Base-by-base conservation (phyloP, 2,888 invertebrate genomes). In the Drosophila meridiana region DNA sequence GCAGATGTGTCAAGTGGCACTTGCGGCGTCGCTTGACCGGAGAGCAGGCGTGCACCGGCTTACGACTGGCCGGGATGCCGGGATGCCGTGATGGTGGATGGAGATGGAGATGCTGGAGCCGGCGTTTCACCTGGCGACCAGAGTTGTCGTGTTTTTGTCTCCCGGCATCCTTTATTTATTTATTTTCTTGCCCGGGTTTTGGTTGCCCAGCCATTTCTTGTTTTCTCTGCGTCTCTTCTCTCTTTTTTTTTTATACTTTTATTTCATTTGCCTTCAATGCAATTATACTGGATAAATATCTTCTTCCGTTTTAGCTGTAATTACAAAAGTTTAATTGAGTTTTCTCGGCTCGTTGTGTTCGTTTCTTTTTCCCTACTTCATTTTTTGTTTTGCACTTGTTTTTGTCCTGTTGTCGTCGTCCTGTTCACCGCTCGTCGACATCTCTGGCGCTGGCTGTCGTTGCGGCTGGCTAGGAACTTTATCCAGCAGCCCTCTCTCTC, bases 311-410 rank as follows among this genome's bases (percentile, higher is more conserved):
- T 91, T 89, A 89, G 88, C 90, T 92, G 92, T 92, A 92, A 92
- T 92, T 92, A 92, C 92, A 92, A 92, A 92, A 92, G 92, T 92
- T 92, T 92, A 92, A 92, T 92, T 92, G 92, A 91, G 92, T 92
- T 92, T 92, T 91, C 84, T 85, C 84, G 84, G 86, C 84, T 85
- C 88, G 84, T 87, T 87, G 90, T 85, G 84, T 85, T 82, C 82
- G 76, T 80, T 80, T 80, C 73, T 61, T 77, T 77, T 69, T 65
- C 40, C 69, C 47, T 56, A 56, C 61, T 55, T 64, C 59, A 42
- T 69, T 59, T 50, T 55, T 14, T 50, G 55, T 30, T 57, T 59
- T 70, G 45, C 45, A 20, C 42, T 55, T 63, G 55, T 48, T 65
- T 64, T 34, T 68, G 59, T 30, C 53, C 69, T 69, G 67, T 74